Base-by-base conservation (phyloP, 2,888 invertebrate species). In the Pasiphila rectangulata region DNA sequence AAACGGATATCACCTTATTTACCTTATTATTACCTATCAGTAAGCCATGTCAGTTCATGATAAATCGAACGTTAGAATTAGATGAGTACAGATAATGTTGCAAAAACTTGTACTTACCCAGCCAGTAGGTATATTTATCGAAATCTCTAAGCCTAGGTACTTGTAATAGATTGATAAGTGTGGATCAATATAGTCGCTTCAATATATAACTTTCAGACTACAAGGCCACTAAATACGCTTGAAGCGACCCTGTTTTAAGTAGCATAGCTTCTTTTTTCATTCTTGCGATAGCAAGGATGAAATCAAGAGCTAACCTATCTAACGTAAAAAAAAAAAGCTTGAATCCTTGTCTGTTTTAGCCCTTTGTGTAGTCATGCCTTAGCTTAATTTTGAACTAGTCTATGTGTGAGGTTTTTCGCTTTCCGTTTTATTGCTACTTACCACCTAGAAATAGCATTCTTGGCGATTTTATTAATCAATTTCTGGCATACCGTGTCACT, bases 311-410 rank as follows among this genome's bases (percentile, higher is more conserved):
- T n/a, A n/a, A n/a, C n/a, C n/a, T n/a, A n/a, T n/a, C n/a, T n/a
- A n/a, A n/a, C n/a, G n/a, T n/a, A n/a, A n/a, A n/a, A n/a, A n/a
- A 21, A 6, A 21, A 6, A 7, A 6, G 21, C 4, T 21, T 21
- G 6, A 6, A 6, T 6, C 21, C 6, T 29, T 30, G 13, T 10
- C 2, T 37, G 17, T 27, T 39, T 3, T 23, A 12, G 17, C 9
- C 19, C 32, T 2, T 16, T 36, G 16, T 44, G 44, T 56, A 52
- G 50, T 52, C 36, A 48, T 48, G 54, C 54, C 54, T 27, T 21
- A 30, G 47, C 50, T 52, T 23, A 17, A 35, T 9, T 41, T 50
- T 13, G 16, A 21, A 30, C 19, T 40, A 23, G 17, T 13, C 9
- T 25, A 15, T 23, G 32, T 27, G n/a, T 29, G 21, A 21, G 12